Evolutionary conservation across 2,888 invertebrate species (phyloP).

Genomic region (Patella depressa): DNA sequence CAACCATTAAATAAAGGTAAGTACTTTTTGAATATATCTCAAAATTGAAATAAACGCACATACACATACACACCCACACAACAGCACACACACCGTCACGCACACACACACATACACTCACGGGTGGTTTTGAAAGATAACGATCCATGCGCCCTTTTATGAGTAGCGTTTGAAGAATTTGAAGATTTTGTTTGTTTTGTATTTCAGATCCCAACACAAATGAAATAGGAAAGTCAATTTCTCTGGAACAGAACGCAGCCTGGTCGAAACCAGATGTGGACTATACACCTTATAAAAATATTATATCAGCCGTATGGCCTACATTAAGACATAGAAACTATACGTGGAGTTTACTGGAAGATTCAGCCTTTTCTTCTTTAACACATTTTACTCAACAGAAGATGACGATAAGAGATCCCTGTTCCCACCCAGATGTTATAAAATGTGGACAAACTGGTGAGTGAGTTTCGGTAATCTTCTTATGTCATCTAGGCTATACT

Average conservation of each 20-base stretch:
- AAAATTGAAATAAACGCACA: no score
- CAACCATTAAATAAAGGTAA: not conserved
- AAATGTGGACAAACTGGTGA: constrained; percentile 23
- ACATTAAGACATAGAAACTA: constrained; percentile 28
- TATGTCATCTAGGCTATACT: not conserved
- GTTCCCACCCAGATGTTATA: not conserved
- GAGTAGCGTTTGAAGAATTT: no score
- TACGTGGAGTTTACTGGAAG: constrained; percentile 31
- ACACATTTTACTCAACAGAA: not conserved
- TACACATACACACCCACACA: no score
- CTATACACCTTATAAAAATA: constrained; percentile 37
- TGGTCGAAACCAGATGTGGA: constrained; percentile 28
- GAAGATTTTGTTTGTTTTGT: no score
- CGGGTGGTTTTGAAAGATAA: no score
- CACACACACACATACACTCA: no score
- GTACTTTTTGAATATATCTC: no score
- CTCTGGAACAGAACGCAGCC: constrained; percentile 22
- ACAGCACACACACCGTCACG: no score
- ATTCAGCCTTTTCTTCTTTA: not conserved
- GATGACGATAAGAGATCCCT: constrained; percentile 15
- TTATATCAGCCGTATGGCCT: constrained; percentile 37
- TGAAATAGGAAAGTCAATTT: constrained; percentile 18
- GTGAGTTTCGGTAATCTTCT: not conserved
- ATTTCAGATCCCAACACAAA: not conserved
- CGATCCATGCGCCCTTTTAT: no score